These are phyloP conservation scores for Mnemiopsis leidyi DNA, from an alignment of 37 sponge, comb jelly and placozoan species.

Conservation along the genomic window DNA sequence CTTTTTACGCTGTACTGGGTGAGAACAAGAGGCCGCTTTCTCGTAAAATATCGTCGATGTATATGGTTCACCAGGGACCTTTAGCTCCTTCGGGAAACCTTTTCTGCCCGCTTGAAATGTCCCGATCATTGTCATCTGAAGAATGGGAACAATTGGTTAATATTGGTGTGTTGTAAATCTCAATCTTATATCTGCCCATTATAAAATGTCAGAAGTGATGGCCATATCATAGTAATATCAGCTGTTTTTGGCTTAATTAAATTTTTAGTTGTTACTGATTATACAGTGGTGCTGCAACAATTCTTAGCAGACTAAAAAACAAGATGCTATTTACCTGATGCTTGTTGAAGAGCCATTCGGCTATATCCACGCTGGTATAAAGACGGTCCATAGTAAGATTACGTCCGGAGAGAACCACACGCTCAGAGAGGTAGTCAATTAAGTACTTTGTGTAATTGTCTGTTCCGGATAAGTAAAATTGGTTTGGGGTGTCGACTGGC, in stretches of 20 bases:
- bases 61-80: neutral
- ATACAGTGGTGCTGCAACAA: no score
- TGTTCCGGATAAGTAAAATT: neutral
- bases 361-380: neutral
- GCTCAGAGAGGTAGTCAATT: neutral
- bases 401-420: neutral
- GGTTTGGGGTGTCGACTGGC: neutral
- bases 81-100: neutral
- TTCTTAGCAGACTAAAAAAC: no score
- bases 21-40: neutral
- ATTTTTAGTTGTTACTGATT: no score
- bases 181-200: neutral
- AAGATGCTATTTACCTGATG: neutral
- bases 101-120: neutral
- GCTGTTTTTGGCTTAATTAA: neutral
- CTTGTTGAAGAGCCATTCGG: neutral
- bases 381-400: neutral
- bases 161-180: no score
- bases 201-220: neutral
- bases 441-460: neutral
- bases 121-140: neutral
- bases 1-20: neutral
- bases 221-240: neutral
- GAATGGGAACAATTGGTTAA: neutral
- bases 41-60: neutral